These are phyloP conservation scores for Chrysolina americana DNA, from an alignment of 2,888 invertebrate species.

Conservation along the genomic window DNA sequence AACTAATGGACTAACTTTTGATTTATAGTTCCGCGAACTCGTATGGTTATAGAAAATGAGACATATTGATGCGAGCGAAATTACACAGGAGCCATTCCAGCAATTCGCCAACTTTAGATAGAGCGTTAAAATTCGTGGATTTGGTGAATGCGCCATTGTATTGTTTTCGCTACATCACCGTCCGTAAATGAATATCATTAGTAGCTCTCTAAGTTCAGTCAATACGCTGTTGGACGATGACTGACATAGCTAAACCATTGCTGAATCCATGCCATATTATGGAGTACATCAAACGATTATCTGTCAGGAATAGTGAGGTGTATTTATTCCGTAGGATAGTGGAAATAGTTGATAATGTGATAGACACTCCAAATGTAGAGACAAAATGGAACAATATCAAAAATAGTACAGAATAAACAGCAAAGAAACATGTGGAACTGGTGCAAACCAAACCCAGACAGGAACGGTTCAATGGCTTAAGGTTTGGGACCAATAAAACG, in stretches of 20 bases:
- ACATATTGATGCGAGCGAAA: constrained; percentile 5
- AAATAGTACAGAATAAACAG: too few species aligned
- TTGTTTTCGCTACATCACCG: background rate
- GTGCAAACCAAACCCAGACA: too few species aligned
- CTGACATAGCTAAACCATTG: background rate
- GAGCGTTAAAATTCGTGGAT: background rate
- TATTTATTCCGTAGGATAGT: too few species aligned
- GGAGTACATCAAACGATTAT: background rate
- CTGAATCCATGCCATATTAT: too few species aligned
- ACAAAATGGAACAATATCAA: too few species aligned
- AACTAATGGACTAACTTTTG: background rate
- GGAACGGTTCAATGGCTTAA: too few species aligned
- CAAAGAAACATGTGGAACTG: too few species aligned
- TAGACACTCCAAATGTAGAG: too few species aligned
- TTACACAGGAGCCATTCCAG: background rate
- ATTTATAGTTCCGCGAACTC: background rate
- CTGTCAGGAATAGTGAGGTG: too few species aligned
- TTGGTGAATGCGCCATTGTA: background rate
- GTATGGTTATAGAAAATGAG: constrained; percentile 2
- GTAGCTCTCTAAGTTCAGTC: background rate
- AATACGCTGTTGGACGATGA: background rate
- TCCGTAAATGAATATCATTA: background rate
- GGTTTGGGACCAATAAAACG: too few species aligned
- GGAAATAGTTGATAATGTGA: too few species aligned
- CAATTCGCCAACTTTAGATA: background rate